phyloP scores from a whole-genome alignment of 2,888 invertebrate species.

The Morpho achilles region DNA sequence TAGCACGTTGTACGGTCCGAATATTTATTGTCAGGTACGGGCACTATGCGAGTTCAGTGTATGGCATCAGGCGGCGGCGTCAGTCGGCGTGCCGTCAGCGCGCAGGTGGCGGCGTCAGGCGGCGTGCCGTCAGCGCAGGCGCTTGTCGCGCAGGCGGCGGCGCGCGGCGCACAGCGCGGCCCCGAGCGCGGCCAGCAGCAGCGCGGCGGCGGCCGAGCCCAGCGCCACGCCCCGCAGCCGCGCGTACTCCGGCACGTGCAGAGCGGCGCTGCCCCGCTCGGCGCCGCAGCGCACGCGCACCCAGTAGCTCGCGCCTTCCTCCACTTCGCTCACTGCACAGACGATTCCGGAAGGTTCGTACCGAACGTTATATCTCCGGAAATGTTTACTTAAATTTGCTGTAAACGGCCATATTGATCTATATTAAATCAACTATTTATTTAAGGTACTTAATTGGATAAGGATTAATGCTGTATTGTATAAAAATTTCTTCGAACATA shows the following conservation, averaged over 20 bases:
- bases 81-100: not conserved
- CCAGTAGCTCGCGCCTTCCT: constrained; percentile 86
- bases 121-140: constrained; percentile 32
- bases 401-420: no score
- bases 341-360: not conserved
- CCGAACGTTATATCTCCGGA: no score
- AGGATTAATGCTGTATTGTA: no score
- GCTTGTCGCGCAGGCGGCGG: constrained; percentile 44
- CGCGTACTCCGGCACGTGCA: constrained; percentile 85
- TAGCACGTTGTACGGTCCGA: not conserved
- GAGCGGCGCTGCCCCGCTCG: constrained; percentile 80
- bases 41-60: not conserved
- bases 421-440: no score
- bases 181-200: constrained; percentile 82
- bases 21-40: not conserved
- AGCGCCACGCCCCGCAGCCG: constrained; percentile 85
- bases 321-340: constrained; percentile 81
- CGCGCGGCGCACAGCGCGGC: constrained; percentile 75
- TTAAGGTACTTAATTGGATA: no score
- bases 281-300: constrained; percentile 86
- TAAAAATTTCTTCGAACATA: no score
- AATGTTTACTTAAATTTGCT: not conserved
- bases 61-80: not conserved
- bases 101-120: not conserved
- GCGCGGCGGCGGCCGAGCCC: constrained; percentile 84